phyloP scores from a whole-genome alignment of 2,797 vertebrate genomes.

The Alauda arvensis region DNA sequence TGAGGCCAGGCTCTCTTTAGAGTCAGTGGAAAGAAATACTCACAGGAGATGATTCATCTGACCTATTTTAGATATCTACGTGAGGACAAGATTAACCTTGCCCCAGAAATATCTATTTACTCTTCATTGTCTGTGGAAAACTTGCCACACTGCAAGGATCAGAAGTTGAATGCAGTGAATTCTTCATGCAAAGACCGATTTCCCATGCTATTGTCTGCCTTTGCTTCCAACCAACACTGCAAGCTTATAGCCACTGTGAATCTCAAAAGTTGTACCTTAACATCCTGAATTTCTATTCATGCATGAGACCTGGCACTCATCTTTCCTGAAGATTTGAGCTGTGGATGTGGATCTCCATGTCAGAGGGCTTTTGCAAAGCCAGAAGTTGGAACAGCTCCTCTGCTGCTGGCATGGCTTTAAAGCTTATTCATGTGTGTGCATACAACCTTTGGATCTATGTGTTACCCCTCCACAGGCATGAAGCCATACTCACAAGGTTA shows the following conservation, averaged over 20 bases:
- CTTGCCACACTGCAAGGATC: not conserved
- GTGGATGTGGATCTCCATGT: not conserved
- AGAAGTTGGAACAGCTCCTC: not conserved
- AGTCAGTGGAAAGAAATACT: constrained; percentile 40
- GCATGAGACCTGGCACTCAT: not conserved
- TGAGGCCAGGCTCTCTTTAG: not conserved
- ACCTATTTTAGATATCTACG: constrained; percentile 21
- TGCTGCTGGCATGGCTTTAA: not conserved
- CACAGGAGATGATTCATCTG: constrained; percentile 46
- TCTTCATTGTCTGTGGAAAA: not conserved
- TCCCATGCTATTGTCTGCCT: not conserved
- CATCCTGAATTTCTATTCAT: not conserved
- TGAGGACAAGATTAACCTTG: constrained; percentile 22
- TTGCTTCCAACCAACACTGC: not conserved
- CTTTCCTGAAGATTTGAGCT: not conserved
- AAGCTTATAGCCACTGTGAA: not conserved
- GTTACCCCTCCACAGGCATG: not conserved
- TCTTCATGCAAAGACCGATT: not conserved
- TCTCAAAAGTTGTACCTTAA: not conserved
- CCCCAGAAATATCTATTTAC: constrained; percentile 8
- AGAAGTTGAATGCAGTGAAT: not conserved
- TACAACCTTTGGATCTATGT: not conserved
- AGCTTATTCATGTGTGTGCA: not conserved
- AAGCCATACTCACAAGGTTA: not conserved
- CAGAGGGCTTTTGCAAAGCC: not conserved